Percentiles rank a stretch among this genome's conserved stretches.
phyloP scores from a whole-genome alignment of 1,140 invertebrate genomes.

The Pinna nobilis region DNA sequence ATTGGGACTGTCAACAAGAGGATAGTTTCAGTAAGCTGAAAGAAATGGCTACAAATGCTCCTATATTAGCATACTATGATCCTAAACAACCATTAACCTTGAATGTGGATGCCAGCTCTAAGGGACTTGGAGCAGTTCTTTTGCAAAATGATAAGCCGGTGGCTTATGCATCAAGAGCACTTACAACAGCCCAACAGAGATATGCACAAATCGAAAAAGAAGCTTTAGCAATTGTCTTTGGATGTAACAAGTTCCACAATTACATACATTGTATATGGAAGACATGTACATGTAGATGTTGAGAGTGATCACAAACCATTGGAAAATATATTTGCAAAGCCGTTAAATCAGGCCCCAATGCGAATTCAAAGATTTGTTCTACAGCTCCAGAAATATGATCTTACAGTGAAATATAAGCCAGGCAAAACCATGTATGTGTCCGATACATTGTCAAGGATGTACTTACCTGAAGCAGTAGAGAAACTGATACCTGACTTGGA shows the following conservation, averaged over 20 bases:
- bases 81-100: constrained; percentile 34
- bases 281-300: constrained; percentile 46
- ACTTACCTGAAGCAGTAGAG: constrained; percentile 19
- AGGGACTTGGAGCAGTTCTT: too few relatives aligned
- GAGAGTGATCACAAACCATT: constrained; percentile 70
- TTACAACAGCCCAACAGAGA: constrained; percentile 36
- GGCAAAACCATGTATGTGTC: constrained; percentile 41
- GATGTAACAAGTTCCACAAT: constrained; percentile 76
- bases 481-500: constrained; percentile 5
- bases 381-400: constrained; percentile 46
- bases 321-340: constrained; percentile 48
- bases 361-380: constrained; percentile 54
- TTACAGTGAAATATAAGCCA: constrained; percentile 34
- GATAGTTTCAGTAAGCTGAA: constrained; percentile 29
- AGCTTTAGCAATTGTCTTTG: constrained; percentile 76
- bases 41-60: constrained; percentile 20
- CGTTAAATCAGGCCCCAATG: constrained; percentile 37
- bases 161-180: constrained; percentile 46
- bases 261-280: constrained; percentile 76
- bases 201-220: constrained; percentile 76
- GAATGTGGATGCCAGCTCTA: constrained; percentile 48
- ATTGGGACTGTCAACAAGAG: constrained; percentile 33
- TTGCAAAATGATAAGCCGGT: constrained; percentile 51
- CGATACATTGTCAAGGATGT: constrained; percentile 37
- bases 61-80: constrained; percentile 37